Base-by-base conservation (phyloP, 1,140 invertebrate species). In the Octopus sinensis region DNA sequence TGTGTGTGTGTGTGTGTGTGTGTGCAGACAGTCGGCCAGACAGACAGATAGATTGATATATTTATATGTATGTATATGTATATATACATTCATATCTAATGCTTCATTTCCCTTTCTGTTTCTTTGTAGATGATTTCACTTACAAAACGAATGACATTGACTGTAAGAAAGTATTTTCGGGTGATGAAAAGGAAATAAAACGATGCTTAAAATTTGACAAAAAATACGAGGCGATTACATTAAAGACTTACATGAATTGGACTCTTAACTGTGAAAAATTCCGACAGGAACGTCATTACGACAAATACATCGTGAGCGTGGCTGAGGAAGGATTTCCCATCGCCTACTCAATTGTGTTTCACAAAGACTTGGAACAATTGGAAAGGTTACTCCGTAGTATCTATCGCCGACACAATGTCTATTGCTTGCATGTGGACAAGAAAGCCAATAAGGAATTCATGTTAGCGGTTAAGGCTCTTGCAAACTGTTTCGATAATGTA, bases 401-500 rank as follows among this genome's bases (percentile, higher is more conserved):
- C 56, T 90, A 90, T 77, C 78, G 88, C 12, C 87, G 86, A n/a
- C 85, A 88, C 53, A 90, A 90, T 84, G 78, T 85, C 62, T 90
- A 90, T 76, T 90, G 89, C 83, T 80, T 90, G 76, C 89, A 90
- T 76, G 82, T 90, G 6, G 89, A 90, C 80, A 76, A 73, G 53
- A 89, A 87, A 78, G 53, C 86, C 12, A 13, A 80, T 5, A 12
- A 30, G 5, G 53, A 56, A 12, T n/a, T 89, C 52, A 83, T 83
- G 76, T 78, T 82, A 51, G 82, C 86, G 0, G 80, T 88, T 13
- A 5, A 62, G 7, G 79, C 80, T 9, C 85, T 89, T 54, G 84
- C 83, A 4, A 52, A 75, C 3, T 89, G 88, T 81, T 88, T 90
- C 68, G 71, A 84, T 6, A 90, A 90, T 82, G 86, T 89, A n/a